These are phyloP conservation scores for Oreocharis arfaki DNA, from an alignment of 2,113 vertebrate genomes.

Conservation along the genomic window DNA sequence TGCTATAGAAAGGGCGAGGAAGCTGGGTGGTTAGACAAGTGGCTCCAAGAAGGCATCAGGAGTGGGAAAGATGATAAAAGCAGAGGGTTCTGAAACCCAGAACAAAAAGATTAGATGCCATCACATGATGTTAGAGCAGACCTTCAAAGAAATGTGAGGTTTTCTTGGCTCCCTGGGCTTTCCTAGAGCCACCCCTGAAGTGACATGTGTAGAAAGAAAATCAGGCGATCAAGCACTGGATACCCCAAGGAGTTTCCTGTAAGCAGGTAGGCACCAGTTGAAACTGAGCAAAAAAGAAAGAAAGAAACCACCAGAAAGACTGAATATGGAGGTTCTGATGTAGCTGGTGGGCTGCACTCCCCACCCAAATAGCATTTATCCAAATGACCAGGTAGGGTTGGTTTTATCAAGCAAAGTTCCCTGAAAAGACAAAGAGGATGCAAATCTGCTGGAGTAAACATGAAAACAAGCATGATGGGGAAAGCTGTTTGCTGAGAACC, in stretches of 20 bases:
- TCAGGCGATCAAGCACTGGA: accelerated
- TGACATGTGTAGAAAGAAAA: not conserved
- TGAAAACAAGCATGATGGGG: not conserved
- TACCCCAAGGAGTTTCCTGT: not conserved
- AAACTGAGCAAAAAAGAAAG: not conserved
- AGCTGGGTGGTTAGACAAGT: not conserved
- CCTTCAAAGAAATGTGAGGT: not conserved
- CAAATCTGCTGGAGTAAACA: not conserved
- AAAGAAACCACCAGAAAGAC: not conserved
- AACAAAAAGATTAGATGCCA: not conserved
- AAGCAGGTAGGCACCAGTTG: not conserved
- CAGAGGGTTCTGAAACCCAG: not conserved
- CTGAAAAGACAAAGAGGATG: not conserved
- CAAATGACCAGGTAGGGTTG: not conserved
- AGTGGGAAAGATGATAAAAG: not conserved
- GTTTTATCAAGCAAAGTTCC: not conserved
- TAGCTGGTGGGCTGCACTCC: not conserved
- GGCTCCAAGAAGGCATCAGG: not conserved
- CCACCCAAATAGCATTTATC: not conserved
- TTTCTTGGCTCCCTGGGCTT: not conserved
- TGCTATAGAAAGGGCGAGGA: not conserved
- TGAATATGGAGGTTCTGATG: not conserved
- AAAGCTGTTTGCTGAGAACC: not conserved
- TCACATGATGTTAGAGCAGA: not conserved
- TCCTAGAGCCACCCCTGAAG: not conserved